Conservation (phyloP, 2,888 invertebrate genomes). For the Tanypteryx hageni region DNA sequence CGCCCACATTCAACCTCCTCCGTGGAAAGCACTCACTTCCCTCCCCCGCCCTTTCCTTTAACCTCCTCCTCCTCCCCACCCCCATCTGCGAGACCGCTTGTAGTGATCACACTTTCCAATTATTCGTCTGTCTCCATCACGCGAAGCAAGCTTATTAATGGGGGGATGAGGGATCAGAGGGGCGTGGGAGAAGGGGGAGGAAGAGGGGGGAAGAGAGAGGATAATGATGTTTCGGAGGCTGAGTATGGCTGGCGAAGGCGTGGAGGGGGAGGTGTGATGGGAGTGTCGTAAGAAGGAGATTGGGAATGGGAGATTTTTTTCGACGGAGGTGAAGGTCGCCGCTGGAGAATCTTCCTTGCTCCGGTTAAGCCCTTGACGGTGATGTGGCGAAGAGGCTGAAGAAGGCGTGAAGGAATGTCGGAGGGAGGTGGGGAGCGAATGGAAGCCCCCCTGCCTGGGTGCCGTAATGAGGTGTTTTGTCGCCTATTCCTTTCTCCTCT, state of each 20-base stretch:
- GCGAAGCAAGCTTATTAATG: conserved; percentile 54
- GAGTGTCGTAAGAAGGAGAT: not conserved
- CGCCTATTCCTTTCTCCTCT: not conserved
- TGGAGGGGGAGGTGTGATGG: no score
- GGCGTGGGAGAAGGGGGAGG: not conserved
- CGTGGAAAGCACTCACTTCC: not conserved
- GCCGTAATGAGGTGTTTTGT: conserved; percentile 22
- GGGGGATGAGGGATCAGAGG: not conserved
- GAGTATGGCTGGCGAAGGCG: not conserved
- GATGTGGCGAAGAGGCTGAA: not conserved
- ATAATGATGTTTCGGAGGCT: conserved; percentile 19
- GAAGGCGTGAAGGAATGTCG: not conserved
- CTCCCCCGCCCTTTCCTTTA: not conserved
- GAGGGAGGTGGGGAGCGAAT: not conserved
- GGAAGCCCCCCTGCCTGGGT: not conserved
- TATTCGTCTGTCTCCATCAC: conserved; percentile 50
- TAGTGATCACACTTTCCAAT: conserved; percentile 60
- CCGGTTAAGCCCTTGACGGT: not conserved
- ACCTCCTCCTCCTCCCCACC: not conserved
- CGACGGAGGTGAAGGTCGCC: not conserved
- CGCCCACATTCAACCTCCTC: not conserved
- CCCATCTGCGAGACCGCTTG: not conserved
- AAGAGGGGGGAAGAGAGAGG: not conserved
- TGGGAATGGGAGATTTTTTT: not conserved
- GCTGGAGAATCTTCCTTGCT: not conserved